Conservation (phyloP, 2,797 vertebrate genomes). For the Allobates femoralis region DNA sequence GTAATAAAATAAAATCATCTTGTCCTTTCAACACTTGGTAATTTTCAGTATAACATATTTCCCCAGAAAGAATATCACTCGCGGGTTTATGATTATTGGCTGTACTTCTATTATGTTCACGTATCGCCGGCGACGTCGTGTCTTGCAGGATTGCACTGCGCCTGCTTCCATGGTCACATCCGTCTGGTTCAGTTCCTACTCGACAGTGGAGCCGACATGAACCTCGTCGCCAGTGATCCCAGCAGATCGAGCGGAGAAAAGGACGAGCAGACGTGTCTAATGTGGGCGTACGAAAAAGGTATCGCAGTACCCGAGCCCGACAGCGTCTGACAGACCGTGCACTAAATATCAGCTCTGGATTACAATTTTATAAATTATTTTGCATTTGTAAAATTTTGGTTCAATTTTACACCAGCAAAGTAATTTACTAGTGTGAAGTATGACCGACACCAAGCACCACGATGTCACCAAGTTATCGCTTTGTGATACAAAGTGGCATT, state of each 20-base stretch:
- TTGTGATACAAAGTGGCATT: too few relatives aligned
- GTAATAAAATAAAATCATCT: slow-evolving; percentile 42
- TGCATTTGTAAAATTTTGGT: too few relatives aligned
- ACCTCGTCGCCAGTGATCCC: slow-evolving; percentile 92
- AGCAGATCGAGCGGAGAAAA: slow-evolving; percentile 97
- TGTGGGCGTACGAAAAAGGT: slow-evolving; percentile 99
- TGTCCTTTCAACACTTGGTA: slow-evolving; percentile 54
- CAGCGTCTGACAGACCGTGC: too few relatives aligned
- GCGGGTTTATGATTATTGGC: slow-evolving; percentile 55
- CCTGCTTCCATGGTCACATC: slow-evolving; percentile 94
- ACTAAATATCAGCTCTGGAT: background rate
- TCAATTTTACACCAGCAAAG: too few relatives aligned
- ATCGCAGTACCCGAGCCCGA: too few relatives aligned
- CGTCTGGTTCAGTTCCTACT: slow-evolving; percentile 91
- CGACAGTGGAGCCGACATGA: slow-evolving; percentile 96
- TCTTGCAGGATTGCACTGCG: slow-evolving; percentile 86
- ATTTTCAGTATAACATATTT: slow-evolving; percentile 57
- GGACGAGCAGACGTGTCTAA: slow-evolving; percentile 96
- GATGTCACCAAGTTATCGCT: too few relatives aligned
- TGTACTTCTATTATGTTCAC: background rate
- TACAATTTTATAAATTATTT: background rate
- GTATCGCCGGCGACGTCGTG: background rate
- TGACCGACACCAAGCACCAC: too few relatives aligned
- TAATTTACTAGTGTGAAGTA: too few relatives aligned
- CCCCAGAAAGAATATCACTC: slow-evolving; percentile 18